phyloP scores from a whole-genome alignment of 1,140 invertebrate species.

The Tetramorium parvispinum region DNA sequence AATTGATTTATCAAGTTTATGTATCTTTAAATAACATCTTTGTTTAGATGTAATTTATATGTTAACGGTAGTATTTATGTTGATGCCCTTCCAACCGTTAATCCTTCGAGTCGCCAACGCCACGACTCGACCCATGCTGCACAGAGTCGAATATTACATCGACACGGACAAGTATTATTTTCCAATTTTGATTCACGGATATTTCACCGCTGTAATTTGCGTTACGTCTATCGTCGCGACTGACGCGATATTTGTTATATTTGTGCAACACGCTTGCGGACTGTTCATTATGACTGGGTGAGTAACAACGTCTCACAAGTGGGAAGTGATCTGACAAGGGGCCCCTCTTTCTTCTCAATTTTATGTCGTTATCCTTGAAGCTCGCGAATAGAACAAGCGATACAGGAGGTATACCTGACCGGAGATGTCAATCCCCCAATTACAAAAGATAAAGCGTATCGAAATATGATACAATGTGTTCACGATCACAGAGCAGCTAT shows the following conservation, averaged over 20 bases:
- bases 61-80: constrained; percentile 18
- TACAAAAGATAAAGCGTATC: constrained; percentile 33
- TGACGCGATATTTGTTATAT: constrained; percentile 42
- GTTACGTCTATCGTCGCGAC: constrained; percentile 27
- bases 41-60: constrained; percentile 12
- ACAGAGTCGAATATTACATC: constrained; percentile 55
- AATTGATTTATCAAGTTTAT: not conserved
- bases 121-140: constrained; percentile 35
- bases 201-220: constrained; percentile 31
- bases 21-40: not conserved
- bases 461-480: constrained; percentile 45
- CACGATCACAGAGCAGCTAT: constrained; percentile 21
- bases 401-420: not conserved
- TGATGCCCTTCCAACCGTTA: constrained; percentile 30
- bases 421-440: not conserved
- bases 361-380: constrained; percentile 9
- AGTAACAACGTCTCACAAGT: not conserved
- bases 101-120: constrained; percentile 26
- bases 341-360: not conserved
- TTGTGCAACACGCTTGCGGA: constrained; percentile 53
- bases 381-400: constrained; percentile 33
- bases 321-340: not conserved
- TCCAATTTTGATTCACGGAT: constrained; percentile 52
- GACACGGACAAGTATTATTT: constrained; percentile 49
- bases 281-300: constrained; percentile 46